Evolutionary conservation across 2,113 vertebrate genomes (phyloP).

Genomic region (Apaloderma vittatum): DNA sequence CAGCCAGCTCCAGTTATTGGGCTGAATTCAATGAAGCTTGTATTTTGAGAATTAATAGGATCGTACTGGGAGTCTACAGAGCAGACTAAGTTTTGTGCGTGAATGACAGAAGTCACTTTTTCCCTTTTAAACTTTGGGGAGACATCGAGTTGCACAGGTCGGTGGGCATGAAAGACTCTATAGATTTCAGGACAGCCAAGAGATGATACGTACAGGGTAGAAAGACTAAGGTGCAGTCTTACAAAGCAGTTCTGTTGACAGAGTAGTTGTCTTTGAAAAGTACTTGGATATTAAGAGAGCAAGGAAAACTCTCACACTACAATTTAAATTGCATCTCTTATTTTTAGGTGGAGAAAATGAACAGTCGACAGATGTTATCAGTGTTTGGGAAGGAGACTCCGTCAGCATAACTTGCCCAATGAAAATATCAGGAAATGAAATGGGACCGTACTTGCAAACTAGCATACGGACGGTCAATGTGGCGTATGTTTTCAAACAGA

Average conservation of each 20-base stretch:
- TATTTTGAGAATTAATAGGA: neutral
- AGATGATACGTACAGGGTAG: neutral
- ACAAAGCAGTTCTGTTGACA: neutral
- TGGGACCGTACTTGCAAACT: neutral
- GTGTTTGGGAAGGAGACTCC: slow-evolving; percentile 50
- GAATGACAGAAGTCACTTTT: neutral
- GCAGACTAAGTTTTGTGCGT: neutral
- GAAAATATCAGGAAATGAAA: neutral
- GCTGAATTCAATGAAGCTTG: neutral
- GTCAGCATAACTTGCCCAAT: slow-evolving; percentile 41
- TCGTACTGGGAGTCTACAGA: neutral
- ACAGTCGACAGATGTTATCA: neutral
- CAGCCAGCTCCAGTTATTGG: neutral
- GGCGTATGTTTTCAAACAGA: accelerated
- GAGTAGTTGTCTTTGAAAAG: neutral
- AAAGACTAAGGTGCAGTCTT: neutral
- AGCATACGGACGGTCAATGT: accelerated
- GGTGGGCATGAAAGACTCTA: neutral
- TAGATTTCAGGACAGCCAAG: neutral
- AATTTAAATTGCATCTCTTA: slow-evolving; percentile 16
- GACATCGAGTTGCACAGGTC: neutral
- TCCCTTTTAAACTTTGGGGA: neutral
- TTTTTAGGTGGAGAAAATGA: slow-evolving; percentile 33
- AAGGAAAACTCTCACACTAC: neutral
- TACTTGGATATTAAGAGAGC: neutral